Evolutionary conservation across 1,140 invertebrate species (phyloP), one percentile per base, ranked within the genome.

Genomic region (Belonocnema kinseyi): DNA sequence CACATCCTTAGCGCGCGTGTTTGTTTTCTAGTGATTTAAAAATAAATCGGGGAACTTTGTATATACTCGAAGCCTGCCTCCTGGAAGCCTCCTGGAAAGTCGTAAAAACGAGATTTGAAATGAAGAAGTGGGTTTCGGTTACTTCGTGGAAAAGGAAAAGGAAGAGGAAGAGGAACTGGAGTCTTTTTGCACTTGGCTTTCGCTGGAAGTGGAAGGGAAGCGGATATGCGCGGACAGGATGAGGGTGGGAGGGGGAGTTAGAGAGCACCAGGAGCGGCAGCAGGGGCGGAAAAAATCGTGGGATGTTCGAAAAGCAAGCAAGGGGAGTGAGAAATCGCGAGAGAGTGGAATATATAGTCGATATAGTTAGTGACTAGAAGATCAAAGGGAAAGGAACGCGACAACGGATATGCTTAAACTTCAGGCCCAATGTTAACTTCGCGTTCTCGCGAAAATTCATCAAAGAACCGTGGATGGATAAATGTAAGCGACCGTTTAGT

Each of bases 351-450:
- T 71, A 79, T 75, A 78, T 73, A 77, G 80, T 80, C 81, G 77
- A 80, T 81, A 33, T 33, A 33, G 26, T 33, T 33, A 77, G 75
- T 76, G 81, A 83, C 77, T 74, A 76, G 26, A 75, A 91, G 87
- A 91, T 91, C 90, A 91, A 91, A 91, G 89, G 54, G 91, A 91
- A n/a, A 91, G 89, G 54, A 77, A 78, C 80, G 88, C 88, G 90
- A 91, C 86, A 91, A 89, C 90, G 87, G 89, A 91, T 91, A 90
- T 88, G 86, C 85, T 86, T 88, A 86, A 90, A 89, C 86, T 84
- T 83, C 79, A 70, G 79, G 81, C 66, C 82, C 83, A 83, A 86
- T 77, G 75, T 77, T 75, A 66, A 75, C 75, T 76, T 76, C 81
- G 58, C 83, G 82, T 88, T 88, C 85, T 85, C 82, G 83, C 81